phyloP scores from a whole-genome alignment of 1,140 invertebrate genomes.

The Chymomyza costata region DNA sequence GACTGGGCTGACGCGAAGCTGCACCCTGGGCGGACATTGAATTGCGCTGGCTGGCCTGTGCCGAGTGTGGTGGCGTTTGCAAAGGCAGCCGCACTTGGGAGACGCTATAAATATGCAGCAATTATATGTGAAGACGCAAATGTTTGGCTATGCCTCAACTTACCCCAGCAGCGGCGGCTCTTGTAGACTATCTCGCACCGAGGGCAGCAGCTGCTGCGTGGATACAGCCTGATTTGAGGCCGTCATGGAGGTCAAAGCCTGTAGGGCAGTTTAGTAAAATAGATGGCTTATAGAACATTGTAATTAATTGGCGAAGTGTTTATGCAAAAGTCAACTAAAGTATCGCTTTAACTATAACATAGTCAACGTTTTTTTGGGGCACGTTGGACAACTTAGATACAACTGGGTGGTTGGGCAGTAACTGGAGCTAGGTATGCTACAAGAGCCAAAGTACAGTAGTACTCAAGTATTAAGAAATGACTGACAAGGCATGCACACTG shows the following conservation, averaged over 20 bases:
- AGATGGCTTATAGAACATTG: no score
- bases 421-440: no score
- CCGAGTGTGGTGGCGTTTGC: conserved; percentile 61
- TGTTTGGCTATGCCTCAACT: conserved; percentile 2
- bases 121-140: not conserved
- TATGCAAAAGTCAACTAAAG: no score
- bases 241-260: conserved; percentile 84
- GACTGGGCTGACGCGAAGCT: conserved; percentile 62
- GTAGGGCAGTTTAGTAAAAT: no score
- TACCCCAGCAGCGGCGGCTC: conserved; percentile 74
- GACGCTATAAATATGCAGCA: conserved; percentile 29
- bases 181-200: conserved; percentile 82
- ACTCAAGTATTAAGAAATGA: conserved; percentile 7
- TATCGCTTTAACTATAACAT: conserved; percentile 35
- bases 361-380: no score
- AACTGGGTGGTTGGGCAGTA: not conserved
- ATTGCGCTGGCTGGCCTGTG: conserved; percentile 64
- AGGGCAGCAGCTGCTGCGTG: conserved; percentile 78
- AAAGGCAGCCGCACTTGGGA: conserved; percentile 61
- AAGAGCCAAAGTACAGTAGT: not conserved
- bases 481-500: conserved; percentile 42
- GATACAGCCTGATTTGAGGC: conserved; percentile 77
- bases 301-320: no score
- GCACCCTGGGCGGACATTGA: conserved; percentile 68
- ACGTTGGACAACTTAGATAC: conserved; percentile 7